Evolutionary conservation across 2,797 vertebrate species (phyloP), one percentile per base, ranked within the genome.

Genomic region (Mustela erminea): DNA sequence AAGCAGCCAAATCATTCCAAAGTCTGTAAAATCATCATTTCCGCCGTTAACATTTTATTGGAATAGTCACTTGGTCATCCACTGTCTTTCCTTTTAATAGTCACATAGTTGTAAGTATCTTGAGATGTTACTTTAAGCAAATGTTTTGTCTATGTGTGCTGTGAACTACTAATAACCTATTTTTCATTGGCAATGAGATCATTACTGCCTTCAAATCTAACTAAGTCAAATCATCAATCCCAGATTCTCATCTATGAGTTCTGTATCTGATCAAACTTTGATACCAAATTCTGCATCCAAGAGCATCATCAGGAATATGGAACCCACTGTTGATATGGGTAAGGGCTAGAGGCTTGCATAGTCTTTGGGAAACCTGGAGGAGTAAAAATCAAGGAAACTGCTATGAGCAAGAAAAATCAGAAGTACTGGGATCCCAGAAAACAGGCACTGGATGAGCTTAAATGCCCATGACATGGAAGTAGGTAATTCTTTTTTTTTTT

Each of bases 161-260:
- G 25, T 58, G 58, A 89, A 78, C 32, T 20, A 46, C 27, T 74
- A 92, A 46, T 25, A 91, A 23, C 4, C 1, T 27, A 35, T 72
- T 78, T 94, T 77, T 72, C 49, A 46, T 27, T 83, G 41, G 41
- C 58, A 90, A 3, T 52, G 11, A 87, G 49, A 43, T 78, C 32
- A 87, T 52, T 54, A 81, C 20, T 78, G n/a, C 27, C 29, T 93
- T 95, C 38, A 72, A 49, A 78, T 72, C 62, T 84, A 96, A 70
- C 38, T 41, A 32, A 85, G 8, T 66, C 60, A 64, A 20, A 60
- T 85, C 82, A 78, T 9, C 6, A 75, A 46, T 82, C 17, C 64
- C 64, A 58, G 29, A 77, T 89, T 82, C 43, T 17, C 17, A 14
- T 58, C 14, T 82, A 9, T 54, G n/a, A 92, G 5, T 58, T 95